Conservation (phyloP, 2,113 vertebrate species). For the Hyaena hyaena region DNA sequence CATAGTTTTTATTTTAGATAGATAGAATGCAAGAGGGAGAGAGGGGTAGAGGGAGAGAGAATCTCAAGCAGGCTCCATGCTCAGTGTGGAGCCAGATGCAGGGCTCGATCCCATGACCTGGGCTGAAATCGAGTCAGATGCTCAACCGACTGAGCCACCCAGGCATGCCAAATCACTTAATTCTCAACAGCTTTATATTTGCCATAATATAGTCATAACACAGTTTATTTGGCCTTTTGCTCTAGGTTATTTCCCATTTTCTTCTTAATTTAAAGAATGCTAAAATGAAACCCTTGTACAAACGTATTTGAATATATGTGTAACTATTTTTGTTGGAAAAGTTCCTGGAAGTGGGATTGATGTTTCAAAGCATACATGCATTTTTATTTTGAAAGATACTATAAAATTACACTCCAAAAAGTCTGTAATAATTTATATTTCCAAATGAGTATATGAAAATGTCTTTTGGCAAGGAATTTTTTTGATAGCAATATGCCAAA, state of each 20-base stretch:
- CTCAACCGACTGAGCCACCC: too few species aligned
- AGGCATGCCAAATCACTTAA: background rate
- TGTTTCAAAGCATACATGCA: background rate
- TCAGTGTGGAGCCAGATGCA: too few species aligned
- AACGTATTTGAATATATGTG: slow-evolving; percentile 10
- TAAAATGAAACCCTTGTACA: background rate
- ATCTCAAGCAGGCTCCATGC: too few species aligned
- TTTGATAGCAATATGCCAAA: slow-evolving; percentile 17
- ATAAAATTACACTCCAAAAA: slow-evolving; percentile 36
- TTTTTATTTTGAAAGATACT: slow-evolving; percentile 42
- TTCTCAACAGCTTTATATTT: slow-evolving; percentile 30
- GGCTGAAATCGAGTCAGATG: too few species aligned
- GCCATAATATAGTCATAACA: background rate
- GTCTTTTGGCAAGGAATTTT: background rate
- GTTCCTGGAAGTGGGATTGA: slow-evolving; percentile 11
- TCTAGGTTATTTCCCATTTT: slow-evolving; percentile 25
- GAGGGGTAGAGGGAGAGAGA: too few species aligned
- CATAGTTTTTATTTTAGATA: too few species aligned
- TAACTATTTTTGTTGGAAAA: slow-evolving; percentile 36
- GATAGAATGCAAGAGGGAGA: too few species aligned
- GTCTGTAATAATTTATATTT: slow-evolving; percentile 43
- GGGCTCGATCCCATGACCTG: too few species aligned
- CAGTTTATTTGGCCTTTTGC: slow-evolving; percentile 18
- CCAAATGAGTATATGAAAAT: slow-evolving; percentile 19
- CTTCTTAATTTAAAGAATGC: slow-evolving; percentile 43